Conservation (phyloP, 2,113 vertebrate species). For the Polyodon spathula region DNA sequence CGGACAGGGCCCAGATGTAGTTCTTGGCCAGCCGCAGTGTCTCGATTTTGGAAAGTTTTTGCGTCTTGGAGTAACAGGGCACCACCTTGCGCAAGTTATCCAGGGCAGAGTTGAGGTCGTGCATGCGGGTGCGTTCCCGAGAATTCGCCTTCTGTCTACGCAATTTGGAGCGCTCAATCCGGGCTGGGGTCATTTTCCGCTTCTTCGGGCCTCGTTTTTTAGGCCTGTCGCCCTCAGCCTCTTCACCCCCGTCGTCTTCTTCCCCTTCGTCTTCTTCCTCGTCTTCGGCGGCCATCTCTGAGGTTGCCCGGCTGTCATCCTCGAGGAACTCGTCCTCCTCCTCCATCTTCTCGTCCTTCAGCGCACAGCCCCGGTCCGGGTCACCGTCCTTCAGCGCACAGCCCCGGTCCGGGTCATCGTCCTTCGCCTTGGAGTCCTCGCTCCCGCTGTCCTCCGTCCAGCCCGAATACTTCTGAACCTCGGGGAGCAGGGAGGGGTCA, state of each 20-base stretch:
- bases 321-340: conserved; percentile 58
- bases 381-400: conserved; percentile 53
- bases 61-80: conserved; percentile 70
- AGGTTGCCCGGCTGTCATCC: conserved; percentile 31
- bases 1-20: conserved; percentile 76
- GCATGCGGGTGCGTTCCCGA: conserved; percentile 72
- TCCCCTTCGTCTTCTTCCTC: conserved; percentile 62
- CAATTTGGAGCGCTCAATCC: conserved; percentile 66
- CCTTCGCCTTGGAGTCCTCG: conserved; percentile 48
- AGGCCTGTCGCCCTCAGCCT: conserved; percentile 58
- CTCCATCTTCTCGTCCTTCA: conserved; percentile 61
- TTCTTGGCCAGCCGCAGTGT: conserved; percentile 70
- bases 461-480: conserved; percentile 78
- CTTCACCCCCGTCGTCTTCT: conserved; percentile 62
- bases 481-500: conserved; percentile 82
- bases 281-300: conserved; percentile 26
- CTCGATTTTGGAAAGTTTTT: conserved; percentile 74
- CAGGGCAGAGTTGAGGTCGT: conserved; percentile 69
- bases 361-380: conserved; percentile 37
- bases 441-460: conserved; percentile 81
- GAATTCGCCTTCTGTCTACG: conserved; percentile 71
- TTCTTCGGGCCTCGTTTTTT: conserved; percentile 71
- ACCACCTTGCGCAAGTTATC: conserved; percentile 75
- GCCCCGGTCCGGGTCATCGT: conserved; percentile 36
- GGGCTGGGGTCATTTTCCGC: conserved; percentile 69